phyloP scores from a whole-genome alignment of 2,888 invertebrate genomes.

The Himalopsyche japonica region DNA sequence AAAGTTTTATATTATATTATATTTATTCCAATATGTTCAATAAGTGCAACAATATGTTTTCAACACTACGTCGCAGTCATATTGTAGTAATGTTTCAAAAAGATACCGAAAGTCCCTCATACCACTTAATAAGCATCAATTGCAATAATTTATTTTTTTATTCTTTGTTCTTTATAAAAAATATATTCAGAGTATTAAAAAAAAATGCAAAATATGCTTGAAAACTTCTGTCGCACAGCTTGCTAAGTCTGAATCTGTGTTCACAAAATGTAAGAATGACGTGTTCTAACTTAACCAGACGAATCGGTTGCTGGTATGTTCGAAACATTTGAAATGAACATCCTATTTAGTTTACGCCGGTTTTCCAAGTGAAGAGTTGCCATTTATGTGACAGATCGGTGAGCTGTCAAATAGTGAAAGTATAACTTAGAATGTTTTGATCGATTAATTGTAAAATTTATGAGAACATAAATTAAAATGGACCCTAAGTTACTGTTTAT shows the following conservation, averaged over 20 bases:
- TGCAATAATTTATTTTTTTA: too few species aligned
- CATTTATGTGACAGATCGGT: background rate
- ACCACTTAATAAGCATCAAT: too few species aligned
- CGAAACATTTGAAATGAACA: background rate
- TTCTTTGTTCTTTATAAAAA: too few species aligned
- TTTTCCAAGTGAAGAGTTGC: background rate
- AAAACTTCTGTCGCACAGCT: background rate
- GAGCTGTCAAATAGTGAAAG: background rate
- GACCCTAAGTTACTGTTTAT: background rate
- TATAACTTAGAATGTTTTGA: conserved; percentile 13
- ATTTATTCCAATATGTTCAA: too few species aligned
- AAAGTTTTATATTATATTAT: too few species aligned
- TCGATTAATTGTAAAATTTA: background rate
- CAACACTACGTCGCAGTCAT: too few species aligned
- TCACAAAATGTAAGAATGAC: background rate
- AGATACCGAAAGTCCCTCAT: too few species aligned
- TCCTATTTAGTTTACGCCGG: background rate
- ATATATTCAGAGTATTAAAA: too few species aligned
- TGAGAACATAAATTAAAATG: conserved; percentile 17
- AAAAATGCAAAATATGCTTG: background rate
- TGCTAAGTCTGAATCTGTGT: background rate
- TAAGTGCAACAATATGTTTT: too few species aligned
- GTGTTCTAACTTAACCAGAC: background rate
- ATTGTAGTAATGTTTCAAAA: too few species aligned
- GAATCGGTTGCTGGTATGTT: background rate